Evolutionary conservation across 2,888 invertebrate genomes (phyloP), one percentile per base, ranked within the genome.

Genomic region (Drosophila hamatofila): DNA sequence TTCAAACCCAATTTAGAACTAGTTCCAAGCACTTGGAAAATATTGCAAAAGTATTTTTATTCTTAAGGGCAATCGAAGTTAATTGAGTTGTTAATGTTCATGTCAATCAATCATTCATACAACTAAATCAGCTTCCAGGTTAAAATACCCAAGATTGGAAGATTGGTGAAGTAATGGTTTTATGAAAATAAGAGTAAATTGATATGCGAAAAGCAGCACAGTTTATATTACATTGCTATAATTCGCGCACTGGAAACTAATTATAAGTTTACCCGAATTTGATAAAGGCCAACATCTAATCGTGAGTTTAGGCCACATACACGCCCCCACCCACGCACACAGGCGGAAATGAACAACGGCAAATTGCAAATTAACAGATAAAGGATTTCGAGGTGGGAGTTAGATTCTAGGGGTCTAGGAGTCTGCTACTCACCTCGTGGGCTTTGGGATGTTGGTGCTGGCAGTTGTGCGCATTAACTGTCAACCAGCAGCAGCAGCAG

Each of bases 361-460:
- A 30, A 33, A 23, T 35, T n/a, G 21, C 16, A 30, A 30, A 14
- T 12, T 14, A 14, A 9, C 37, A 46, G 37, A 37, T 18, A 27
- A 48, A 18, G 30, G 30, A 56, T 27, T 37, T 49, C 33, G 16
- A 9, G 18, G 46, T 5, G 44, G 35, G 9, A 21, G 41, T 7
- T 14, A 6, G 7, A 9, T 8, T 6, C 6, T 5, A 12, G 2
- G 21, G 12, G 35, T 2, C 18, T 23, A 12, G 11, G 14, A 37
- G 2, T 21, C 4, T 11, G 27, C n/a, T 58, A 83, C 91, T 90
- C 91, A 96, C 96, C 94, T 96, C 95, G 90, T 96, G 94, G 63
- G 94, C 94, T 88, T 94, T 95, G 3, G 96, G 96, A 92, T 95
- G 95, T 73, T 94, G 93, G 83, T 96, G 96, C 56, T 93, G 94